Evolutionary conservation across 2,113 vertebrate species (phyloP).

Genomic region (Phocoena phocoena): DNA sequence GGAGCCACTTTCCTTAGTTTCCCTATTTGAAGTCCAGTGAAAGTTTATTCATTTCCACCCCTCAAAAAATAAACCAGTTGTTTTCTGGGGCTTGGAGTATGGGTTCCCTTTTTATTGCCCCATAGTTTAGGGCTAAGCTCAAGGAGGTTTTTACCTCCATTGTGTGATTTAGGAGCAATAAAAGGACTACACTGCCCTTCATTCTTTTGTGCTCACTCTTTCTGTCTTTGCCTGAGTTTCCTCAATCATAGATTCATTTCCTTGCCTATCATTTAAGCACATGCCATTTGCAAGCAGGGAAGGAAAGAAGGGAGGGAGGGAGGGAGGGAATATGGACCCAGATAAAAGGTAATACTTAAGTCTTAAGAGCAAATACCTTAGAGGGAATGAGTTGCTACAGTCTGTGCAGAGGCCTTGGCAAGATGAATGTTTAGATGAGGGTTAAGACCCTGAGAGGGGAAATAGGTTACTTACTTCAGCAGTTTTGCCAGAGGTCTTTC

Average conservation of each 20-base stretch:
- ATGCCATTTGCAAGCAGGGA: neutral
- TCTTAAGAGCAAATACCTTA: neutral
- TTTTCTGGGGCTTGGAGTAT: neutral
- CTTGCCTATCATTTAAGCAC: neutral
- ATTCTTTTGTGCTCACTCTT: neutral
- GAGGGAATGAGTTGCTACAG: neutral
- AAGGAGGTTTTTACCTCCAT: neutral
- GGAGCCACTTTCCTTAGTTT: neutral
- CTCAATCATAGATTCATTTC: neutral
- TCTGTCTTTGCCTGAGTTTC: neutral
- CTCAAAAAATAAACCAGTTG: neutral
- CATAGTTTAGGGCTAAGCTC: neutral
- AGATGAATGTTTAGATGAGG: neutral
- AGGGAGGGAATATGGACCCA: neutral
- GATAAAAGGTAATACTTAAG: neutral
- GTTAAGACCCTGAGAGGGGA: neutral
- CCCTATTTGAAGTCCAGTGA: neutral
- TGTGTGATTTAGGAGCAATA: neutral
- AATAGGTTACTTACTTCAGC: conserved; percentile 25
- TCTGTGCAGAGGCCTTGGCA: neutral
- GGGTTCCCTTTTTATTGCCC: neutral
- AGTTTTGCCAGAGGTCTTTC: neutral
- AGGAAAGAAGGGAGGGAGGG: no score
- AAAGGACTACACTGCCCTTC: neutral
- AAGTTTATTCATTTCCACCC: neutral